Percentiles rank a stretch among this genome's conserved stretches.
phyloP scores from a whole-genome alignment of 1,140 invertebrate species.

The Nephila pilipes region DNA sequence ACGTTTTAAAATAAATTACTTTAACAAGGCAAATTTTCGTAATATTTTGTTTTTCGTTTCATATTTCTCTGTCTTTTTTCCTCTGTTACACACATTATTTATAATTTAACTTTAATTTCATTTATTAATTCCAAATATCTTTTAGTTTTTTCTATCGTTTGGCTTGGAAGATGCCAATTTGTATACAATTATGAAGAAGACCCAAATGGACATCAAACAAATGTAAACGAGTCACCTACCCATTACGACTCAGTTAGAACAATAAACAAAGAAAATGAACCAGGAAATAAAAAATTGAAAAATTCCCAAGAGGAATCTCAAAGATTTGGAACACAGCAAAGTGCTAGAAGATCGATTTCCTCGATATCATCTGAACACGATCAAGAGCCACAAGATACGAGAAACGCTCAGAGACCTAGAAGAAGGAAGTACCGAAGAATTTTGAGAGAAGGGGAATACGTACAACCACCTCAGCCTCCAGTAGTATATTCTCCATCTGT shows the following conservation, averaged over 20 bases:
- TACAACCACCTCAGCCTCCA: constrained; percentile 36
- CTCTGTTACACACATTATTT: too few species aligned
- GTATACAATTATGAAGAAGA: constrained; percentile 66
- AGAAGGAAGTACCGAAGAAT: constrained; percentile 36
- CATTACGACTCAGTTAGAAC: constrained; percentile 21
- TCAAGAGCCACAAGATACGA: neutral
- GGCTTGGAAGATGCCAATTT: constrained; percentile 47
- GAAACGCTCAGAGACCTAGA: neutral
- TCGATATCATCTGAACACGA: neutral
- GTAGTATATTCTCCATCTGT: constrained; percentile 41
- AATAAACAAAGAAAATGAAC: neutral
- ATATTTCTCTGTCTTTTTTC: too few species aligned
- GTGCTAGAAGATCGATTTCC: neutral
- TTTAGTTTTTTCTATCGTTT: neutral
- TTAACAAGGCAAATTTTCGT: too few species aligned
- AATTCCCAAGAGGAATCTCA: neutral
- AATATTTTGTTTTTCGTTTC: too few species aligned
- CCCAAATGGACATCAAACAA: neutral
- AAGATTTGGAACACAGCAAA: neutral
- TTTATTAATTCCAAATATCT: neutral
- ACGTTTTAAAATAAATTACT: too few species aligned
- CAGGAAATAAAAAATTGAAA: neutral
- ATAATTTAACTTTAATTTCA: neutral
- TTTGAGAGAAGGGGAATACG: constrained; percentile 1
- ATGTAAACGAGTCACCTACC: neutral